Conservation (phyloP, 2,113 vertebrate species). For the Paradisaea rubra region DNA sequence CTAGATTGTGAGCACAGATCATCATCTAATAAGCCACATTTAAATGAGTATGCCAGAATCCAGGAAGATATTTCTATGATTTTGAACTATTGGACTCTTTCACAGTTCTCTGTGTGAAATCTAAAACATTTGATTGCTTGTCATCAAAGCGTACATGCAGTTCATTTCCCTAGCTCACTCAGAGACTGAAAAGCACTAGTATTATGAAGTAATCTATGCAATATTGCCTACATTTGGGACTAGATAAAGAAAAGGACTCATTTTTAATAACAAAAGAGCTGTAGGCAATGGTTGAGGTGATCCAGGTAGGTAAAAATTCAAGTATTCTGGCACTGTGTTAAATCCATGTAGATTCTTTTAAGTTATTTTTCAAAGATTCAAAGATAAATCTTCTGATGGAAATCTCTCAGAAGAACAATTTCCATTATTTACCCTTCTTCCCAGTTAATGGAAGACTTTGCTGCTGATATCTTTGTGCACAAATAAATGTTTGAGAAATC, state of each 20-base stretch:
- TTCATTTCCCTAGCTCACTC: conserved; percentile 11
- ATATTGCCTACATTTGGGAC: conserved; percentile 26
- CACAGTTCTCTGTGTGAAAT: conserved; percentile 47
- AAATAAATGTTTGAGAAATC: not conserved
- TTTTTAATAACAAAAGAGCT: conserved; percentile 53
- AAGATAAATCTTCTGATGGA: not conserved
- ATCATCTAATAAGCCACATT: not conserved
- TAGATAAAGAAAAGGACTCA: not conserved
- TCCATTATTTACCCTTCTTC: not conserved
- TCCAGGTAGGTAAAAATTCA: conserved; percentile 24
- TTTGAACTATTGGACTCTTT: conserved; percentile 38
- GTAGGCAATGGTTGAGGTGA: conserved; percentile 15
- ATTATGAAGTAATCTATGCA: conserved; percentile 45
- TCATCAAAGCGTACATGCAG: conserved; percentile 21
- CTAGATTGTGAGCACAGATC: not conserved
- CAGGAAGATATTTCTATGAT: not conserved
- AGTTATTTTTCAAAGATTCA: not conserved
- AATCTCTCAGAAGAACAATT: not conserved
- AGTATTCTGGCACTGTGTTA: conserved; percentile 19
- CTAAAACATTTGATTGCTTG: conserved; percentile 40
- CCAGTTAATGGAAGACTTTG: not conserved
- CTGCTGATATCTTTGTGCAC: not conserved
- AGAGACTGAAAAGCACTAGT: conserved; percentile 13
- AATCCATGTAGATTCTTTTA: conserved; percentile 9
- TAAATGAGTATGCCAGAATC: conserved; percentile 13